Evolutionary conservation across 23 tunicate species (phyloP).

Genomic region (Botrylloides violaceus): DNA sequence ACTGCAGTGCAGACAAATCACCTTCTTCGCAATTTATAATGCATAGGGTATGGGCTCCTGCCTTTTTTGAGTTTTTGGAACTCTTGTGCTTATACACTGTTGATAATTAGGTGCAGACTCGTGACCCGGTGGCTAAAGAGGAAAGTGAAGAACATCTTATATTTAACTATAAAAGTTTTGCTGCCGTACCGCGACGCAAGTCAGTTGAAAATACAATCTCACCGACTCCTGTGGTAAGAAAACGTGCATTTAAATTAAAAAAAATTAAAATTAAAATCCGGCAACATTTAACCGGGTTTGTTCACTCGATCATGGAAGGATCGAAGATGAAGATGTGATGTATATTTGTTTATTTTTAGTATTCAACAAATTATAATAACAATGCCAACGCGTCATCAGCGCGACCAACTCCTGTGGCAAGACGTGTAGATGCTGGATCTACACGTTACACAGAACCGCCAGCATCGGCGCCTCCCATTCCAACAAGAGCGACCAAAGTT

Average conservation of each 20-base stretch:
- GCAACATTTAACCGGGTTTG: too few species aligned
- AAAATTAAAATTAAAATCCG: too few species aligned
- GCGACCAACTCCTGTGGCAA: constrained; percentile 1
- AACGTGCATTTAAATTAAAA: too few species aligned
- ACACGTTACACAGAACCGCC: constrained; percentile 8
- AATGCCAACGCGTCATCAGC: background rate
- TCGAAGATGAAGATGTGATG: background rate
- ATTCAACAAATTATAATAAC: constrained; percentile 12
- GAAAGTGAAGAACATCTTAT: background rate
- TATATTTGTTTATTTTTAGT: background rate
- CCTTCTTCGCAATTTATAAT: too few species aligned
- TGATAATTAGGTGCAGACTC: background rate
- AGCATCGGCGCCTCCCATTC: constrained; percentile 17
- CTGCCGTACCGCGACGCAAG: constrained; percentile 41
- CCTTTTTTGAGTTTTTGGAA: too few species aligned
- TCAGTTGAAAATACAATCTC: constrained; percentile 21
- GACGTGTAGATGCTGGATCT: background rate
- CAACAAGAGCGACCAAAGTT: constrained; percentile 2
- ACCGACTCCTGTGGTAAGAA: constrained; percentile 36
- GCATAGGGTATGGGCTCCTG: too few species aligned
- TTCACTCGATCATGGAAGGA: too few species aligned
- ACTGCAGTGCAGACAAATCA: too few species aligned
- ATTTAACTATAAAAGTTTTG: constrained; percentile 25
- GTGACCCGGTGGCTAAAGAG: background rate
- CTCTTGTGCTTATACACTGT: too few species aligned